Conservation (phyloP, 2,113 vertebrate species). For the Hydrochoerus hydrochaeris region DNA sequence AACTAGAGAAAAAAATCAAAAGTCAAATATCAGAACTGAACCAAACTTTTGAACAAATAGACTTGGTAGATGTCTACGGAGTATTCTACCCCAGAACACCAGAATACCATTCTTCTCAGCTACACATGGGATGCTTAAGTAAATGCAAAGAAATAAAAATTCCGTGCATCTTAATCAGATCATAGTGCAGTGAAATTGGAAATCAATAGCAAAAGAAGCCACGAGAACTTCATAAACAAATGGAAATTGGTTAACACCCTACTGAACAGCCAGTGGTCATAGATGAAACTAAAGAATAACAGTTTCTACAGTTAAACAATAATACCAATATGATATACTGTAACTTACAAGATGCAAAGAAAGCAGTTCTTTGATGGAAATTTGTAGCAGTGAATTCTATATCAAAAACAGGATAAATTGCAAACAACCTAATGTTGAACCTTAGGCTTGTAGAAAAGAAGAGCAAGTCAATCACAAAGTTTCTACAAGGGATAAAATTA, state of each 20-base stretch:
- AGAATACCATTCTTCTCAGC: neutral
- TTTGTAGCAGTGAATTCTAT: too few relatives aligned
- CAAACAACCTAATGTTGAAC: too few relatives aligned
- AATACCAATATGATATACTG: neutral
- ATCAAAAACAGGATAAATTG: too few relatives aligned
- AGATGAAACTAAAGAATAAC: neutral
- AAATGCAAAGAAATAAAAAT: neutral
- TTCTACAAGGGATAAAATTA: too few relatives aligned
- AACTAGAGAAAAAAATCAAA: neutral
- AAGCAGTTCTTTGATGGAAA: too few relatives aligned
- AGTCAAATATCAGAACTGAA: neutral
- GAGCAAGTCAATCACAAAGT: too few relatives aligned
- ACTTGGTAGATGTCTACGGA: neutral
- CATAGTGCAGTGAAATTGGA: neutral
- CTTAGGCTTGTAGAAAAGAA: too few relatives aligned
- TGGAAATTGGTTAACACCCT: neutral
- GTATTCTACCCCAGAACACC: neutral
- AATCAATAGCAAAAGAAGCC: neutral
- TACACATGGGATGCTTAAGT: neutral
- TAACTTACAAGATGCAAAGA: too few relatives aligned
- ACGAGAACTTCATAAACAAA: neutral
- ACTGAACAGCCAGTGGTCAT: neutral
- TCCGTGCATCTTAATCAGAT: neutral
- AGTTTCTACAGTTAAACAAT: neutral
- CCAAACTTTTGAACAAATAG: neutral